phyloP scores from a whole-genome alignment of 2,797 vertebrate genomes.

The Gephyroberyx darwinii region DNA sequence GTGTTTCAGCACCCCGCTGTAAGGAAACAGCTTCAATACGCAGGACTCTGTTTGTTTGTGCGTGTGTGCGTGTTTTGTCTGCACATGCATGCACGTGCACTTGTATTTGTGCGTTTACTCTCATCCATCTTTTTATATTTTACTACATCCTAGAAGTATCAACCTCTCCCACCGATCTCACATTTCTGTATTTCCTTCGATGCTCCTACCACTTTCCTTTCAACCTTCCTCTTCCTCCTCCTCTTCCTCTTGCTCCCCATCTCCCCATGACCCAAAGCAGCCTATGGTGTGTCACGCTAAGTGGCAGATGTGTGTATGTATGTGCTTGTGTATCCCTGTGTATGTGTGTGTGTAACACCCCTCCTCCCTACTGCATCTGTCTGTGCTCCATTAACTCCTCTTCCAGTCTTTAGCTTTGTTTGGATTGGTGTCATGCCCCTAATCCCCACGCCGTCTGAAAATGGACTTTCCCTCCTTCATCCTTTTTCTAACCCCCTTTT shows the following conservation, averaged over 20 bases:
- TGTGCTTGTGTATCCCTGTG: not conserved
- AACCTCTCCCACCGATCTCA: not conserved
- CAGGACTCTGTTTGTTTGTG: not conserved
- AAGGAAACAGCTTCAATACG: constrained; percentile 1
- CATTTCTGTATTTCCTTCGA: constrained; percentile 16
- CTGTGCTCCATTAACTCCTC: constrained; percentile 71
- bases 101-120: constrained; percentile 2
- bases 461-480: constrained; percentile 32
- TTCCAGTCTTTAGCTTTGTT: constrained; percentile 74
- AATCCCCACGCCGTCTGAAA: constrained; percentile 69
- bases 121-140: not conserved
- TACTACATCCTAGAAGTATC: not conserved
- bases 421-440: constrained; percentile 79
- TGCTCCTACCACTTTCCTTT: constrained; percentile 10
- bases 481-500: constrained; percentile 35
- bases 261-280: constrained; percentile 17
- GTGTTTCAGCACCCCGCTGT: not conserved
- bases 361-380: constrained; percentile 32
- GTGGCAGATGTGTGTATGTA: constrained; percentile 14
- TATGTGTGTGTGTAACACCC: constrained; percentile 19
- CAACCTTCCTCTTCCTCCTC: constrained; percentile 2
- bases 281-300: constrained; percentile 11
- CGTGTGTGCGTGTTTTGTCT: not conserved
- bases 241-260: not conserved
- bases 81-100: not conserved